phyloP scores from a whole-genome alignment of 2,113 vertebrate species.

The Halcyon senegalensis region DNA sequence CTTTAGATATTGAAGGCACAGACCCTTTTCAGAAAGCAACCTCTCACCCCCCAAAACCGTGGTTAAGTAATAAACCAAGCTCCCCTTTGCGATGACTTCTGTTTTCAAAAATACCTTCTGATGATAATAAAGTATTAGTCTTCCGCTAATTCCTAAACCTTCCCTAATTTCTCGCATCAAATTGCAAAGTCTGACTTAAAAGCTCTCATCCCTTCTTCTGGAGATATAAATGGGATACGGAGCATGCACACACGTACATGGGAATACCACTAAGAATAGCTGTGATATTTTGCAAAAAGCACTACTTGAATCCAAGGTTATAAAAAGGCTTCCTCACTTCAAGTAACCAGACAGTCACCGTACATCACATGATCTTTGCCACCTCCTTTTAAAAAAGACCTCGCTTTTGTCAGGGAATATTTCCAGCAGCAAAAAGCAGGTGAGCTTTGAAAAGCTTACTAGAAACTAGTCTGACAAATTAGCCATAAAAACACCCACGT shows the following conservation, averaged over 20 bases:
- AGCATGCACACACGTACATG: background rate
- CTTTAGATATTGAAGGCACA: background rate
- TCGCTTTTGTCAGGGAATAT: background rate
- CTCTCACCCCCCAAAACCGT: background rate
- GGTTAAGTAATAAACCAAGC: background rate
- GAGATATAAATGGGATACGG: slow-evolving; percentile 20
- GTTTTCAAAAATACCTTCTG: background rate
- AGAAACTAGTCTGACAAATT: background rate
- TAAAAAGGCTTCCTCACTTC: slow-evolving; percentile 24
- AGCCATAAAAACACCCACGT: background rate
- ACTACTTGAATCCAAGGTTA: slow-evolving; percentile 44
- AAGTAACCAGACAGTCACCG: slow-evolving; percentile 16
- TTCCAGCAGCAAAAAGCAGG: background rate
- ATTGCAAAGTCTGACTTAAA: background rate
- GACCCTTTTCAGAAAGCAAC: background rate
- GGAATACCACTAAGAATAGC: slow-evolving; percentile 53
- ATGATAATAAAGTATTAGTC: background rate
- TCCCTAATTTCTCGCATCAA: background rate
- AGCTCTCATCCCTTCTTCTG: background rate
- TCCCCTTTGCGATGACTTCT: background rate
- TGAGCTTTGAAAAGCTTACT: background rate
- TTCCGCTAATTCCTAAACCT: background rate
- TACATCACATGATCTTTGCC: background rate
- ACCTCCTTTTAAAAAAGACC: slow-evolving; percentile 22
- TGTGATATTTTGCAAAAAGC: slow-evolving; percentile 53